A percentile compares a stretch with the other conserved stretches of the same genome.
Conservation (phyloP, 2,888 invertebrate species). For the Troides oblongomaculatus region DNA sequence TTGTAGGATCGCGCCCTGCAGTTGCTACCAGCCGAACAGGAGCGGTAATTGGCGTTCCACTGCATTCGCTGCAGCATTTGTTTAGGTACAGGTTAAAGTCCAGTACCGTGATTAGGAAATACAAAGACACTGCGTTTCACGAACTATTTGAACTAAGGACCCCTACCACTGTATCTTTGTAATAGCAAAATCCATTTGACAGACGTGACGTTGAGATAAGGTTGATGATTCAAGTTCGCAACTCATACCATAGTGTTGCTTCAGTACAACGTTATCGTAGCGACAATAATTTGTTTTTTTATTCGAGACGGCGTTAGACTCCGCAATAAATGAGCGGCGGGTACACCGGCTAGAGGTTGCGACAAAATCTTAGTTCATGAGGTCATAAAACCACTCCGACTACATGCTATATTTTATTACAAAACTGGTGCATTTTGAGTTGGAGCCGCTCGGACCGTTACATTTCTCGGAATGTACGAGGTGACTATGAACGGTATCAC, state of each 20-base stretch:
- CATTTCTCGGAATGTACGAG: slow-evolving; percentile 61
- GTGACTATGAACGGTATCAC: slow-evolving; percentile 60
- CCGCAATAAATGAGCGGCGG: slow-evolving; percentile 40
- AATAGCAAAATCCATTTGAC: neutral
- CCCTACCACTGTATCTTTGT: slow-evolving; percentile 11
- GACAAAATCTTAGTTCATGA: slow-evolving; percentile 57
- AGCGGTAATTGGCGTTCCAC: slow-evolving; percentile 27
- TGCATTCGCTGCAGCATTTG: slow-evolving; percentile 10
- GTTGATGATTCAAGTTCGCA: slow-evolving; percentile 15
- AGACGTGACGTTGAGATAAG: slow-evolving; percentile 7
- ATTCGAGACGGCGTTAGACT: slow-evolving; percentile 13
- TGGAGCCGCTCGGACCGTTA: slow-evolving; percentile 59
- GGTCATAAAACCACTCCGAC: slow-evolving; percentile 54
- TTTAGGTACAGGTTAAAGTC: slow-evolving; percentile 22
- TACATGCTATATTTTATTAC: slow-evolving; percentile 52
- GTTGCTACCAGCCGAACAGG: slow-evolving; percentile 17
- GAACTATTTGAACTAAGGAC: slow-evolving; percentile 10
- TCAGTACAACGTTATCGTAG: slow-evolving; percentile 19
- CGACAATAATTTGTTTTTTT: slow-evolving; percentile 16
- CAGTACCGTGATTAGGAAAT: slow-evolving; percentile 24
- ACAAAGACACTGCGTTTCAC: slow-evolving; percentile 14
- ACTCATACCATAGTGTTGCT: neutral
- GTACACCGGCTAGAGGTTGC: slow-evolving; percentile 41
- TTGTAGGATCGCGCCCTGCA: slow-evolving; percentile 10
- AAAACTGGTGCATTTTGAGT: slow-evolving; percentile 64